phyloP scores from a whole-genome alignment of 2,113 vertebrate genomes.

The Rhegmatorhina hoffmannsi region DNA sequence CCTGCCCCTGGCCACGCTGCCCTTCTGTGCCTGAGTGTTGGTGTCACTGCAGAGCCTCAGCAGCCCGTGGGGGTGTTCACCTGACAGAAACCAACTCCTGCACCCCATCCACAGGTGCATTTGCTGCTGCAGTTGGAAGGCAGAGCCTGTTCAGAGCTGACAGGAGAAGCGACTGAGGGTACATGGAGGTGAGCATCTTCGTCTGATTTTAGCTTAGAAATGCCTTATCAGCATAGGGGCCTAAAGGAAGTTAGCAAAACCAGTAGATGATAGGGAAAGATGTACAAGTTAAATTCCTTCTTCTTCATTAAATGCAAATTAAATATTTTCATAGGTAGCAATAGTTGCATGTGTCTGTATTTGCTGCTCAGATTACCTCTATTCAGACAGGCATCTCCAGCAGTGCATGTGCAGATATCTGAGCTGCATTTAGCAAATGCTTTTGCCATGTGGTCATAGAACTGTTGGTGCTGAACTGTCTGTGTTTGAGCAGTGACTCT shows the following conservation, averaged over 20 bases:
- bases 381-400: not conserved
- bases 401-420: not conserved
- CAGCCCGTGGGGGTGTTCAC: not conserved
- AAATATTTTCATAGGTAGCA: not conserved
- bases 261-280: not conserved
- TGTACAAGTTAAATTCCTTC: not conserved
- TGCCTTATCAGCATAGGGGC: not conserved
- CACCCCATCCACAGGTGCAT: not conserved
- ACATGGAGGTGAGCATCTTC: not conserved
- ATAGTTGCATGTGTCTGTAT: not conserved
- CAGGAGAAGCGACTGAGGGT: not conserved
- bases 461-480: not conserved
- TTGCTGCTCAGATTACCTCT: not conserved
- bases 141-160: not conserved
- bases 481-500: not conserved
- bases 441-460: not conserved
- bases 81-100: accelerated
- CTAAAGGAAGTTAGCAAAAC: not conserved
- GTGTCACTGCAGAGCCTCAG: not conserved
- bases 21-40: not conserved
- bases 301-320: not conserved
- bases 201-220: not conserved
- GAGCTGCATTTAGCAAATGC: not conserved
- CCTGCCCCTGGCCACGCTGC: not conserved
- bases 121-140: not conserved